phyloP scores from a whole-genome alignment of 2,113 vertebrate species.

The Brachyhypopomus occidentalis region DNA sequence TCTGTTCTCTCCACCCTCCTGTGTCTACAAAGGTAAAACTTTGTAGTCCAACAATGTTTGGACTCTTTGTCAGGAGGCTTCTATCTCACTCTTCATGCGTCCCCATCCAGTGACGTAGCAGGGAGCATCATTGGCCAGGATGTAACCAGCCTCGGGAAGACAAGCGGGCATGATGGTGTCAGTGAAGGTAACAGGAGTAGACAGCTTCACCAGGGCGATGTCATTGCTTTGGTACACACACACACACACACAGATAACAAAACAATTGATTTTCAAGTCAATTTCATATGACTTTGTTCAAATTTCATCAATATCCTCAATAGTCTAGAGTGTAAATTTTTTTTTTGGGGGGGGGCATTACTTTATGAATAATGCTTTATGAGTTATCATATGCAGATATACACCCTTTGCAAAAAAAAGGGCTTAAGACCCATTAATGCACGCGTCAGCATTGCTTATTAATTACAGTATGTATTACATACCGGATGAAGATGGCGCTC shows the following conservation, averaged over 20 bases:
- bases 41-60: conserved; percentile 12
- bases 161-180: conserved; percentile 78
- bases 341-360: too few relatives aligned
- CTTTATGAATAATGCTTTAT: too few relatives aligned
- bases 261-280: not conserved
- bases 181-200: conserved; percentile 64
- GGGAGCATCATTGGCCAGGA: conserved; percentile 74
- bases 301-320: too few relatives aligned
- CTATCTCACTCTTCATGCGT: conserved; percentile 78
- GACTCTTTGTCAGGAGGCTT: not conserved
- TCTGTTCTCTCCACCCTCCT: too few relatives aligned
- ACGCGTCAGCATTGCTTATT: not conserved
- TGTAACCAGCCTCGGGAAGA: conserved; percentile 66
- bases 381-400: not conserved
- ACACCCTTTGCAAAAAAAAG: not conserved
- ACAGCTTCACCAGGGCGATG: conserved; percentile 88
- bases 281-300: not conserved
- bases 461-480: conserved; percentile 24
- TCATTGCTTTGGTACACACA: conserved; percentile 74
- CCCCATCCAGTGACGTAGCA: conserved; percentile 93
- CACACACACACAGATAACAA: not conserved
- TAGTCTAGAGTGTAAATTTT: too few relatives aligned
- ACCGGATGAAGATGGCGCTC: conserved; percentile 73
- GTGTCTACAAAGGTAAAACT: not conserved
- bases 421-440: too few relatives aligned